Base-by-base conservation (phyloP, 2,888 invertebrate genomes). In the Zhuqinia jingwanae region DNA sequence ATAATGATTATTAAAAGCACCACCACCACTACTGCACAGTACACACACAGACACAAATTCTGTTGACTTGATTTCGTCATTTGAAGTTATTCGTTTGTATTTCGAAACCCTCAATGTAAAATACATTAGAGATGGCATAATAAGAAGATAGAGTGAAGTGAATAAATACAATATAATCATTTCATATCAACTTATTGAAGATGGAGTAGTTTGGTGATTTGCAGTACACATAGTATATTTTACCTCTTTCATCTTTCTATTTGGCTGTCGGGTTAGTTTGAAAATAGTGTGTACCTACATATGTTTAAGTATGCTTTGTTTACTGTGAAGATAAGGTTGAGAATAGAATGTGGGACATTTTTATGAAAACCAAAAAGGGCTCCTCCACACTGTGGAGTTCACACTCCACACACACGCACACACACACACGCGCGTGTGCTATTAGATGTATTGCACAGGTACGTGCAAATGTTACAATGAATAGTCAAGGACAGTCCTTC, bases 51-150 rank as follows among this genome's bases (percentile, higher is more conserved):
- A n/a, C n/a, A n/a, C n/a, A n/a, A n/a, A n/a, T n/a, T n/a, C n/a
- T n/a, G n/a, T n/a, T n/a, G n/a, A n/a, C n/a, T n/a, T 63, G 63
- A 36, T 63, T 63, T 63, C 63, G 63, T 63, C 30, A 63, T 36
- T 63, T 27, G 27, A 60, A 63, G 36, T 30, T 1, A 27, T 63
- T 63, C 36, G 6, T 15, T 53, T 60, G 63, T 63, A 2, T 63
- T 63, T 63, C 63, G 63, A 63, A 63, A 63, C 15, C 11, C n/a
- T 10, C 1, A 63, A 63, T 63, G 36, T 27, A 36, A 22, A 50
- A 15, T 15, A 13, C 13, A n/a, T 15, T 13, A n/a, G 13, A 50
- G 8, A n/a, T 50, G 13, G n/a, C n/a, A 36, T 60, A 27, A 27
- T n/a, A n/a, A 13, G 36, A 63, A 63, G 13, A 10, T 15, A 27